phyloP scores from a whole-genome alignment of 2,113 vertebrate genomes.

The Gobius niger region DNA sequence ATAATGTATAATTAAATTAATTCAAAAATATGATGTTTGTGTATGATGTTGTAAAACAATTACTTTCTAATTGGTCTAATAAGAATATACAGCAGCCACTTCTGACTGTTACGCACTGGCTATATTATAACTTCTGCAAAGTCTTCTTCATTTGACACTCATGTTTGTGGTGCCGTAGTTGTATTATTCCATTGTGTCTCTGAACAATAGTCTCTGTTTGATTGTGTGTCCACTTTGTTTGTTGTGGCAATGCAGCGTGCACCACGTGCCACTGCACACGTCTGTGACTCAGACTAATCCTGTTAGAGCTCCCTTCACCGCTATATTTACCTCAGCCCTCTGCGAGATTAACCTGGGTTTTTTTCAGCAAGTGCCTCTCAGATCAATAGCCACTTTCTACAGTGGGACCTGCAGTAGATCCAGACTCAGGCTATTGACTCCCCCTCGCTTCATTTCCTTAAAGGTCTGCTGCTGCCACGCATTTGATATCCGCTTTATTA shows the following conservation, averaged over 20 bases:
- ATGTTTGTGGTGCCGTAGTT: not conserved
- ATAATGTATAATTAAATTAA: too few relatives aligned
- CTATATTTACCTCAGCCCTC: slow-evolving; percentile 67
- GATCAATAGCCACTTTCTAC: slow-evolving; percentile 52
- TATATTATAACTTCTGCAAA: too few relatives aligned
- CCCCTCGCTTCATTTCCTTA: slow-evolving; percentile 31
- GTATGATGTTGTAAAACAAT: too few relatives aligned
- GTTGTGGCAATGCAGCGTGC: not conserved
- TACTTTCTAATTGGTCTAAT: too few relatives aligned
- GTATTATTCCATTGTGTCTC: slow-evolving; percentile 2
- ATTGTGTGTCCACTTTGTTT: slow-evolving; percentile 2
- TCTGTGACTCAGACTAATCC: slow-evolving; percentile 68
- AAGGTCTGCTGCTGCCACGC: slow-evolving; percentile 22
- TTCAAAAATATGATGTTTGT: too few relatives aligned
- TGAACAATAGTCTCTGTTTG: not conserved
- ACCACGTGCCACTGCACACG: slow-evolving; percentile 37
- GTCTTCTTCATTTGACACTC: not conserved
- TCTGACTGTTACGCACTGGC: too few relatives aligned
- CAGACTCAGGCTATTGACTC: slow-evolving; percentile 28
- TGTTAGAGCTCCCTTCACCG: slow-evolving; percentile 51
- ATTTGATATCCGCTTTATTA: slow-evolving; percentile 23
- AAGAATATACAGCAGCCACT: too few relatives aligned
- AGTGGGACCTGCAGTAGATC: slow-evolving; percentile 23
- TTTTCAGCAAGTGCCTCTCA: slow-evolving; percentile 43
- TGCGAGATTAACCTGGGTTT: slow-evolving; percentile 59